phyloP scores from a whole-genome alignment of 1,140 invertebrate genomes.

The Brachionus manjavacas region DNA sequence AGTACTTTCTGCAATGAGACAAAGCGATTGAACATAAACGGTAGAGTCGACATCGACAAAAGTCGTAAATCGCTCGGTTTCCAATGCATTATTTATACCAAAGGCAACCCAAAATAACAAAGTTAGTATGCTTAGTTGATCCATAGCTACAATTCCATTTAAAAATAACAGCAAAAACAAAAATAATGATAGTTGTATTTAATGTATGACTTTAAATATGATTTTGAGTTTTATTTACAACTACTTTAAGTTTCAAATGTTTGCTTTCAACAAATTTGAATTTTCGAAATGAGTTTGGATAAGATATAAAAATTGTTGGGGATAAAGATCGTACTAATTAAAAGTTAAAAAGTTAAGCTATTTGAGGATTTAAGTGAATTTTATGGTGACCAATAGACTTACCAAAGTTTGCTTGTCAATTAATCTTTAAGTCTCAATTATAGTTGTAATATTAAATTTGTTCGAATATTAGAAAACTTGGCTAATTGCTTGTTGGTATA shows the following conservation, averaged over 20 bases:
- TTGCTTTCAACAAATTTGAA: constrained; percentile 33
- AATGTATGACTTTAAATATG: constrained; percentile 3
- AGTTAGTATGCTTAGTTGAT: not conserved
- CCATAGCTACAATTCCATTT: constrained; percentile 1
- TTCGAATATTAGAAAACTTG: not conserved
- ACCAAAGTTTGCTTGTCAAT: constrained; percentile 12
- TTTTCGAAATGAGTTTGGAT: not conserved
- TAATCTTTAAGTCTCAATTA: not conserved
- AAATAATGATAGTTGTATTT: too few species aligned
- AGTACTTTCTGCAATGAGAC: not conserved
- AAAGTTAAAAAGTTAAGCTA: constrained; percentile 20
- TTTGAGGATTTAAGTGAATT: constrained; percentile 22
- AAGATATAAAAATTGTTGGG: not conserved
- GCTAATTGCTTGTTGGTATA: constrained; percentile 13
- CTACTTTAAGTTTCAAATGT: not conserved
- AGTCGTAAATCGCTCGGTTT: not conserved
- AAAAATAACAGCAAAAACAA: not conserved
- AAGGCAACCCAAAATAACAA: not conserved
- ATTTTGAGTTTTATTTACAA: constrained; percentile 12
- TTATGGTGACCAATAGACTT: not conserved
- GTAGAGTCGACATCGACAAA: constrained; percentile 35
- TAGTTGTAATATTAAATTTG: not conserved
- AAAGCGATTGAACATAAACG: constrained; percentile 16
- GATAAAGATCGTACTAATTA: not conserved
- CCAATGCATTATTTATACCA: not conserved